Evolutionary conservation across 2,113 vertebrate species (phyloP).

Genomic region (Pongo pygmaeus): DNA sequence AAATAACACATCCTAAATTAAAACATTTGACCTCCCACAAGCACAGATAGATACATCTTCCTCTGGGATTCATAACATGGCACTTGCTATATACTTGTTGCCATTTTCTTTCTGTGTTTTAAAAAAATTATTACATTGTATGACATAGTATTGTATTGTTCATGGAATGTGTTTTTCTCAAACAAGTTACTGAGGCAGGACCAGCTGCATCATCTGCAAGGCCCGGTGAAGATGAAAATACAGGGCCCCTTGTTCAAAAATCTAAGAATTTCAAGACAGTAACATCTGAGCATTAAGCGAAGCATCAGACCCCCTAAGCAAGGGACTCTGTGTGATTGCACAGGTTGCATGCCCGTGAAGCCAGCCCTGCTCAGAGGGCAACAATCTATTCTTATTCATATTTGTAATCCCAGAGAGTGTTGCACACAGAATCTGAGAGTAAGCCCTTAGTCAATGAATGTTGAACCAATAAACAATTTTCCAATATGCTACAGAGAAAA

Average conservation of each 20-base stretch:
- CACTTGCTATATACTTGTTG: background rate
- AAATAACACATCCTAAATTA: constrained; percentile 25
- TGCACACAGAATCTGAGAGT: background rate
- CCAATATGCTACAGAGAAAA: background rate
- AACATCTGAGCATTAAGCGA: background rate
- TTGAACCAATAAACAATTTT: background rate
- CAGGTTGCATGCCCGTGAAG: background rate
- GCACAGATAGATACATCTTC: background rate
- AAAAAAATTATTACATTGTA: background rate
- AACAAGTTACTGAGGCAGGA: background rate
- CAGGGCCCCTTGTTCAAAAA: background rate
- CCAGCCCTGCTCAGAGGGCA: background rate
- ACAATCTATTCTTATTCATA: background rate
- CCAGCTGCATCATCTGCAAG: background rate
- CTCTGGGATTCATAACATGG: background rate
- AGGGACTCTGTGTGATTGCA: background rate
- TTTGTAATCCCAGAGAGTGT: background rate
- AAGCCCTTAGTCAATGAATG: background rate
- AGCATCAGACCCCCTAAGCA: background rate
- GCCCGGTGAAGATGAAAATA: background rate
- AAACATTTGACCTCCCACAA: background rate
- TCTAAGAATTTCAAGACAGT: background rate
- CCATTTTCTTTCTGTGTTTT: background rate
- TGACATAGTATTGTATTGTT: background rate
- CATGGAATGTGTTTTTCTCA: background rate